phyloP scores from a whole-genome alignment of 2,113 vertebrate genomes.

The Regulus satrapa region DNA sequence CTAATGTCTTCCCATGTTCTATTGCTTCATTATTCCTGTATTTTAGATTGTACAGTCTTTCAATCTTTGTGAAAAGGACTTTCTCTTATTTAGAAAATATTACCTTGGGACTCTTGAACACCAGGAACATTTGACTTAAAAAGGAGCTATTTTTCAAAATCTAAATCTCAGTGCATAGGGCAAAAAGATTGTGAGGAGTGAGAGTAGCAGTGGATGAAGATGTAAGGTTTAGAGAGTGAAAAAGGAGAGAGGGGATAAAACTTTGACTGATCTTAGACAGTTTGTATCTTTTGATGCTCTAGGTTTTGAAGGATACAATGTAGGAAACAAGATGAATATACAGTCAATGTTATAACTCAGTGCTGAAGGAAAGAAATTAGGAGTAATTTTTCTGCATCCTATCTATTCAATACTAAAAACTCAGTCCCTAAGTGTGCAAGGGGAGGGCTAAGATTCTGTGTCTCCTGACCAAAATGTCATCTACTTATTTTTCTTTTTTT shows the following conservation, averaged over 20 bases:
- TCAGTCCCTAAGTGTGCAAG: background rate
- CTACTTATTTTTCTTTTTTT: background rate
- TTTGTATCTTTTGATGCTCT: background rate
- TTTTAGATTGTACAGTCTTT: background rate
- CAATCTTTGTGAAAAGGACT: background rate
- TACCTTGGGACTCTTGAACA: background rate
- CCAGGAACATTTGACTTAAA: background rate
- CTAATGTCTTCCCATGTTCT: background rate
- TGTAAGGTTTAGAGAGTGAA: background rate
- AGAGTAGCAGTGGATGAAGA: background rate
- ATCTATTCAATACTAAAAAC: background rate
- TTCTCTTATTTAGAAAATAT: background rate
- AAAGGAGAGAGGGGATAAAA: too few relatives aligned
- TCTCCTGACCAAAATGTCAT: background rate
- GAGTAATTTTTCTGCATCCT: background rate
- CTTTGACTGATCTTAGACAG: background rate
- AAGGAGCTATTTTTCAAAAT: background rate
- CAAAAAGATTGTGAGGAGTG: background rate
- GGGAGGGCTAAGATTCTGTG: background rate
- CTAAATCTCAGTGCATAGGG: background rate
- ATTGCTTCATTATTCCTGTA: background rate
- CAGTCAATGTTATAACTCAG: background rate
- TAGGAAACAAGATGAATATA: background rate
- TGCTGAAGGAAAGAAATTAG: background rate
- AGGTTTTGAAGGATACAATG: background rate